Percentiles rank a stretch among this genome's conserved stretches.
phyloP scores from a whole-genome alignment of 2,113 vertebrate genomes.

The Riparia riparia region DNA sequence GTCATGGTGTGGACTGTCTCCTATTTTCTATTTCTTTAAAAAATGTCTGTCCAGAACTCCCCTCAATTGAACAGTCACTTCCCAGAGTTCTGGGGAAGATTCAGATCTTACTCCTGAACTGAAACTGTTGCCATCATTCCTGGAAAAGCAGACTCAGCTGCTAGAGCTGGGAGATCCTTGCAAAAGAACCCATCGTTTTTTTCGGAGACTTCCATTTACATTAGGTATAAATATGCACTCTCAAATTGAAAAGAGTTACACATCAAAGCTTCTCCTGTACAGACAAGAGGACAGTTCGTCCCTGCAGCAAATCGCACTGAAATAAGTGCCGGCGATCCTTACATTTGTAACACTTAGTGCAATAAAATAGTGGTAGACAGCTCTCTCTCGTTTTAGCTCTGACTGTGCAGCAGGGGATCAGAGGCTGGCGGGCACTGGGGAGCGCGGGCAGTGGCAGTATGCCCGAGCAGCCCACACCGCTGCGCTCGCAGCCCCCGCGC shows the following conservation, averaged over 20 bases:
- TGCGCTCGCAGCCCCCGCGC: rapidly evolving
- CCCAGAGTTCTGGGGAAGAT: neutral
- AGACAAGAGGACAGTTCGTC: neutral
- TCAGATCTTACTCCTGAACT: neutral
- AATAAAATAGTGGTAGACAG: neutral
- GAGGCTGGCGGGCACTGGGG: neutral
- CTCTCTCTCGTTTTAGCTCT: neutral
- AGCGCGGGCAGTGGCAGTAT: neutral
- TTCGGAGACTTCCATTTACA: neutral
- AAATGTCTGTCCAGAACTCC: neutral
- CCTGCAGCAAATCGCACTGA: neutral
- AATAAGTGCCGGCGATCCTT: neutral
- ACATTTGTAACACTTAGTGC: neutral
- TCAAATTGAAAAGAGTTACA: neutral
- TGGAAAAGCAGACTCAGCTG: neutral
- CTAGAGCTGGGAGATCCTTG: neutral
- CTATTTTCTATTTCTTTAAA: neutral
- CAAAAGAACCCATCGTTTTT: neutral
- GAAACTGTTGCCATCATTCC: neutral
- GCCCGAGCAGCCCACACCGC: neutral
- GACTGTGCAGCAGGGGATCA: neutral
- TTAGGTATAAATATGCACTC: neutral
- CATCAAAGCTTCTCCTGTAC: neutral
- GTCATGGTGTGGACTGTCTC: neutral
- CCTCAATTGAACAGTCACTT: neutral